Conservation (phyloP, 2,888 invertebrate genomes). For the Ellobium chinense region DNA sequence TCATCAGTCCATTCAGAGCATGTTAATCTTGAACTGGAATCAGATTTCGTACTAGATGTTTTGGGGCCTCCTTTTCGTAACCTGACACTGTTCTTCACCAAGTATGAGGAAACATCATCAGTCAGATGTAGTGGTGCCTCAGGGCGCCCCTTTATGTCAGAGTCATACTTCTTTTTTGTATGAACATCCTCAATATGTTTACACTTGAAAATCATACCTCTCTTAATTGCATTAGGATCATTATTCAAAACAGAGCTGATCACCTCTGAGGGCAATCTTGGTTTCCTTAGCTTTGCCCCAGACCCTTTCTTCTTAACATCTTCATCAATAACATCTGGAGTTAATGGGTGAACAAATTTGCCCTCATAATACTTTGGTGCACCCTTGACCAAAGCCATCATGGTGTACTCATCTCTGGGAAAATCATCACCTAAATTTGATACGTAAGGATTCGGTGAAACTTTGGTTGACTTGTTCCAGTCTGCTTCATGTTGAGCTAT, state of each 20-base stretch:
- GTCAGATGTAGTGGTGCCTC: slow-evolving; percentile 71
- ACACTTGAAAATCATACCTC: slow-evolving; percentile 74
- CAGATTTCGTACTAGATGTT: not conserved
- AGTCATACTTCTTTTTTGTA: slow-evolving; percentile 69
- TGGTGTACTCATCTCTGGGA: slow-evolving; percentile 76
- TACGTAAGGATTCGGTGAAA: slow-evolving; percentile 62
- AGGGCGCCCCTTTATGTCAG: slow-evolving; percentile 60
- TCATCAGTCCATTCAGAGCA: slow-evolving; percentile 57
- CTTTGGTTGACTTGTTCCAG: slow-evolving; percentile 58
- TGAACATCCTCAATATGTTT: slow-evolving; percentile 73
- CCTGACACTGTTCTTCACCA: slow-evolving; percentile 65
- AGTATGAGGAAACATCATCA: slow-evolving; percentile 66
- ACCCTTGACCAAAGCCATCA: slow-evolving; percentile 66
- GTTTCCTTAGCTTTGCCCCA: slow-evolving; percentile 57
- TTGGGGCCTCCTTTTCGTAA: not conserved
- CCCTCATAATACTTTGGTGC: slow-evolving; percentile 70
- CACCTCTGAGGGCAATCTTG: slow-evolving; percentile 67
- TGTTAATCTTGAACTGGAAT: not conserved
- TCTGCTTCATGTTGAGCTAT: slow-evolving; percentile 27
- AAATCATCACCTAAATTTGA: slow-evolving; percentile 73
- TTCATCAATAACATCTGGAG: slow-evolving; percentile 41
- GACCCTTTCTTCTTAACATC: slow-evolving; percentile 48
- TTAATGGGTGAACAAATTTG: slow-evolving; percentile 55
- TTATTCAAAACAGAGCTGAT: slow-evolving; percentile 58
- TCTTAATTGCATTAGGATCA: slow-evolving; percentile 61